phyloP scores from a whole-genome alignment of 2,797 vertebrate genomes.

The Ammospiza maritima region DNA sequence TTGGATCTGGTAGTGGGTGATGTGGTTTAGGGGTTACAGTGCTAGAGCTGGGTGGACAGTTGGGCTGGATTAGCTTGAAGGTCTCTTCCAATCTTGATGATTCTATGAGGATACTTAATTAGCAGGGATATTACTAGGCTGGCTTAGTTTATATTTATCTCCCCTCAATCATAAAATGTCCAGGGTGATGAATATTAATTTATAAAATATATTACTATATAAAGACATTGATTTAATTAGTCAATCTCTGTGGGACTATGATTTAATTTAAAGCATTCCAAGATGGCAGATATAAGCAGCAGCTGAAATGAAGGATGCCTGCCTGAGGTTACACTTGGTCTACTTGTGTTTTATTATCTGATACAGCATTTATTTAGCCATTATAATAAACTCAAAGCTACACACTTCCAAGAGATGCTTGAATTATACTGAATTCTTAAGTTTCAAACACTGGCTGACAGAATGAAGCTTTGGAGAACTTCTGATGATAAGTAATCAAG shows the following conservation, averaged over 20 bases:
- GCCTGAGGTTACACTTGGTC: background rate
- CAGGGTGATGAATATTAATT: background rate
- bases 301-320: background rate
- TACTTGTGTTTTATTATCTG: background rate
- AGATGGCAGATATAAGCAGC: background rate
- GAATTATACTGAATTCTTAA: background rate
- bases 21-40: background rate
- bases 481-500: background rate
- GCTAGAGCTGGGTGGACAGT: fast-evolving
- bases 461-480: constrained; percentile 6
- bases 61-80: background rate
- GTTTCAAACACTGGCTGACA: background rate
- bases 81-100: background rate
- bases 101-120: background rate
- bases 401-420: background rate
- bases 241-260: background rate
- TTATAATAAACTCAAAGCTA: background rate
- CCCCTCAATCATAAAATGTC: background rate
- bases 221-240: background rate
- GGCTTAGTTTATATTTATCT: background rate
- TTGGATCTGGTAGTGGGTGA: background rate
- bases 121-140: background rate
- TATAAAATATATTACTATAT: background rate
- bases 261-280: background rate
- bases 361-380: background rate